These are phyloP conservation scores for Lacerta bilineata DNA, from an alignment of 2,797 vertebrate species.

Conservation along the genomic window DNA sequence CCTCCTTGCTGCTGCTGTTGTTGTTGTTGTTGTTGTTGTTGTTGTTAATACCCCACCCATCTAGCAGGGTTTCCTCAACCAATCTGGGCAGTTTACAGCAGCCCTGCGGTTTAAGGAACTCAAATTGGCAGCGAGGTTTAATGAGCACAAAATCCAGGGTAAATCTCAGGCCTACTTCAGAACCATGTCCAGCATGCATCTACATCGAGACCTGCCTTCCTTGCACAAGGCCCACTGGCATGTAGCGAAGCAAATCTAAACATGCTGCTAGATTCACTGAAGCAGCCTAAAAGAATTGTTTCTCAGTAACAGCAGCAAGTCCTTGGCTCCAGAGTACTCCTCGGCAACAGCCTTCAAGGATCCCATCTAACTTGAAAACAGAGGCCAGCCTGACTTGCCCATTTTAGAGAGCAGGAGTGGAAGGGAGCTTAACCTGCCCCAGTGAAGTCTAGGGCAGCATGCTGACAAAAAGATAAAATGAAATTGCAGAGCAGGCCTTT, in stretches of 20 bases:
- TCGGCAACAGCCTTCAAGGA: slow-evolving; percentile 65
- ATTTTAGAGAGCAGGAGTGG: slow-evolving; percentile 49
- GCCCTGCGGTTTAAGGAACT: not conserved
- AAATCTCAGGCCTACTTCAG: not conserved
- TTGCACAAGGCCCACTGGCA: slow-evolving; percentile 59
- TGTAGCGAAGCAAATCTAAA: slow-evolving; percentile 70
- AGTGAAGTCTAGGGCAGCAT: slow-evolving; percentile 32
- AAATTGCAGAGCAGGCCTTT: not conserved
- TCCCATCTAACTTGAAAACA: slow-evolving; percentile 65
- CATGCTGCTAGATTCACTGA: slow-evolving; percentile 59
- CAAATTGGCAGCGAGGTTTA: not conserved
- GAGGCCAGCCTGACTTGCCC: slow-evolving; percentile 67
- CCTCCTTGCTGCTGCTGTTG: too few relatives aligned
- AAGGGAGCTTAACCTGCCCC: slow-evolving; percentile 61
- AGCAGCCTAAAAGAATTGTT: slow-evolving; percentile 60
- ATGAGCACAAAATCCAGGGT: not conserved
- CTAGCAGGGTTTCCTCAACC: too few relatives aligned
- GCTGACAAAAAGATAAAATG: not conserved
- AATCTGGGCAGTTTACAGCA: not conserved
- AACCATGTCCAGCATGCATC: not conserved
- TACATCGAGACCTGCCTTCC: not conserved
- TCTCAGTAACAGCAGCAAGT: slow-evolving; percentile 71
- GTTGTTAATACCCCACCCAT: too few relatives aligned
- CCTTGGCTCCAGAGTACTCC: slow-evolving; percentile 66
- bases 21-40: too few relatives aligned